Evolutionary conservation across 2,113 vertebrate genomes (phyloP), one percentile per base, ranked within the genome.

Genomic region (Alligator sinensis): DNA sequence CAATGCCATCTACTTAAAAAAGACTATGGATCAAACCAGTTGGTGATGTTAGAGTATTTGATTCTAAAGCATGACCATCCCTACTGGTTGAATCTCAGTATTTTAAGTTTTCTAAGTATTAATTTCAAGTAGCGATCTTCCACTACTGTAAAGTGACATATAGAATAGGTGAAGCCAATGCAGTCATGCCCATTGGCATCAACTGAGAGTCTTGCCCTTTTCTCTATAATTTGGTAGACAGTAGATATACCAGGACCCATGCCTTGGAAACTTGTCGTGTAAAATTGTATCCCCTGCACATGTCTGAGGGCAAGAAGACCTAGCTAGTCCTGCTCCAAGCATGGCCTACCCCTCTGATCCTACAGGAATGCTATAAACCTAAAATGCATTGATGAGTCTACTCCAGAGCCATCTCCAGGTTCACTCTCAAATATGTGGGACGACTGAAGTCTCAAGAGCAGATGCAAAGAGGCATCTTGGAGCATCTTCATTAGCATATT

Each of bases 11-110:
- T 54, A 34, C 1, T 0, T 74, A 70, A 76, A 79, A 92, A 75
- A 2, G 77, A 47, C 47, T 75, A 28, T 18, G 19, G 15, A 72
- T 88, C 38, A 77, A 88, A n/a, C 2, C 15, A 9, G 0, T 59
- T 82, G 64, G 5, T 0, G 0, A 88, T 86, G 7, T 24, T 79
- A 2, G 0, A 1, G 60, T 2, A 0, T 30, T 5, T 5, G 1
- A 47, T 85, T 89, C 68, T 77, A 70, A 89, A 61, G 1, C 13
- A 19, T 34, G 9, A 1, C 8, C 47, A 4, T 72, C 57, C 6
- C 3, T 86, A 10, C 3, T 77, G 8, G 3, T 74, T 54, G 2
- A 75, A 1, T 76, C 18, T 28, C 17, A 66, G 4, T 76, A 21
- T 47, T 57, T 13, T 57, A 34, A 60, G 6, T 59, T 93, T 74